These are phyloP conservation scores for Temnothorax longispinosus DNA, from an alignment of 1,140 invertebrate genomes.

Conservation along the genomic window DNA sequence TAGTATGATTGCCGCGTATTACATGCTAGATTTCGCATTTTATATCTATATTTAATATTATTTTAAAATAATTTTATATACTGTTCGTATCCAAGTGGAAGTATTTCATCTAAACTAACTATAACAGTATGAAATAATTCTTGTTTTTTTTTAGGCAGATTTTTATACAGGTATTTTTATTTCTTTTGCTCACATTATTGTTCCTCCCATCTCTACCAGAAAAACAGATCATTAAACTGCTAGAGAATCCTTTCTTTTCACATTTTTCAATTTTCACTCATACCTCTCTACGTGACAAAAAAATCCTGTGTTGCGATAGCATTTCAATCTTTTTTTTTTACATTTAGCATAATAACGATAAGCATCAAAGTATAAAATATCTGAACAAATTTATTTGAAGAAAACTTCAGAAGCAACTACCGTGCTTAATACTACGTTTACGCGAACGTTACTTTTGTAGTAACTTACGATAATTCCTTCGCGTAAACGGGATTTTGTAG, in stretches of 20 bases:
- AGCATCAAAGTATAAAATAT: background rate
- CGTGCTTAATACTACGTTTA: background rate
- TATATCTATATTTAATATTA: background rate
- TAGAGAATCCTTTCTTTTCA: background rate
- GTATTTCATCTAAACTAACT: background rate
- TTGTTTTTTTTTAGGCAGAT: background rate
- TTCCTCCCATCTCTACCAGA: background rate
- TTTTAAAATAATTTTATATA: conserved; percentile 31
- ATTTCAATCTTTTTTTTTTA: conserved; percentile 20
- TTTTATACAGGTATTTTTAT: conserved; percentile 10
- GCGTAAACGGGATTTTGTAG: too few species aligned
- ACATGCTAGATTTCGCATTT: conserved; percentile 50
- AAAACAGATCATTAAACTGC: conserved; percentile 21
- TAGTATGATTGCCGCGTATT: conserved; percentile 35
- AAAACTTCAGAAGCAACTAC: background rate
- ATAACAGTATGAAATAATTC: background rate
- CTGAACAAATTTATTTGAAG: conserved; percentile 14
- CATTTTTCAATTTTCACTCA: background rate
- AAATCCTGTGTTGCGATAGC: background rate
- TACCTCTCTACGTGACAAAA: background rate
- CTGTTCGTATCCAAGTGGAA: background rate
- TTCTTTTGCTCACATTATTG: conserved; percentile 1
- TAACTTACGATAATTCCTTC: too few species aligned
- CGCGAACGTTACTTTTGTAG: too few species aligned
- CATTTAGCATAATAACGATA: background rate